Percentiles rank a stretch among this genome's conserved stretches.
These are phyloP conservation scores for Sycophila texana DNA, from an alignment of 2,888 invertebrate species.

Conservation along the genomic window DNA sequence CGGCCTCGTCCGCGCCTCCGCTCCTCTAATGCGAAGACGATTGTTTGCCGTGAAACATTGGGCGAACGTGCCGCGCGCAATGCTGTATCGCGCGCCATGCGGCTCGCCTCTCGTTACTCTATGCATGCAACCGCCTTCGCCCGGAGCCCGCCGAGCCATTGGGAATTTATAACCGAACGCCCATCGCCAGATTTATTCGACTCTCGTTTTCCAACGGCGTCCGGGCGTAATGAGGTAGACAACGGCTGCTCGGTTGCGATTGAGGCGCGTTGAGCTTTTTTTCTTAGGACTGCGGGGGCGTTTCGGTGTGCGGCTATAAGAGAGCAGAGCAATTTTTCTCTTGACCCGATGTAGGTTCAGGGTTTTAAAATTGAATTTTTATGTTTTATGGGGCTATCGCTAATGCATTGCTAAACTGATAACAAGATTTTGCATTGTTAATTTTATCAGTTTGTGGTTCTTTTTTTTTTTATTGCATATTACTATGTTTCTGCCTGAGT, in stretches of 20 bases:
- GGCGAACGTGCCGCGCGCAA: conserved; percentile 33
- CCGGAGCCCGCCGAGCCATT: not conserved
- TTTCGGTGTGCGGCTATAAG: no score
- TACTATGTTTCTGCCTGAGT: no score
- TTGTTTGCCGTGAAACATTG: conserved; percentile 51
- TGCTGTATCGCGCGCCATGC: conserved; percentile 30
- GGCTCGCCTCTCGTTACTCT: not conserved
- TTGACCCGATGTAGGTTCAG: no score
- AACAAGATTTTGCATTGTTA: no score
- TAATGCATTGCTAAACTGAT: no score
- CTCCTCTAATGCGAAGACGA: conserved; percentile 40
- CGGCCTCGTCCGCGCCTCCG: not conserved
- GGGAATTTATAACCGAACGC: conserved; percentile 49
- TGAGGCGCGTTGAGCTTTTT: no score
- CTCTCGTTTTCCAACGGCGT: conserved; percentile 8
- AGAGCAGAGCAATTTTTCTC: no score
- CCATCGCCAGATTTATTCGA: conserved; percentile 42
- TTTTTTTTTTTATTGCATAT: no score
- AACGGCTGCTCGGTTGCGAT: not conserved
- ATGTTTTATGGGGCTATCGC: no score
- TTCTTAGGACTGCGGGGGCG: no score
- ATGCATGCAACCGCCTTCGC: conserved; percentile 1
- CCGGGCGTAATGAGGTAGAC: not conserved
- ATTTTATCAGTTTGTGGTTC: no score
- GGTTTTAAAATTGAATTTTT: no score